Percentiles rank a stretch among this genome's conserved stretches.
These are phyloP conservation scores for Hystrix brachyura DNA, from an alignment of 2,113 vertebrate species.

Conservation along the genomic window DNA sequence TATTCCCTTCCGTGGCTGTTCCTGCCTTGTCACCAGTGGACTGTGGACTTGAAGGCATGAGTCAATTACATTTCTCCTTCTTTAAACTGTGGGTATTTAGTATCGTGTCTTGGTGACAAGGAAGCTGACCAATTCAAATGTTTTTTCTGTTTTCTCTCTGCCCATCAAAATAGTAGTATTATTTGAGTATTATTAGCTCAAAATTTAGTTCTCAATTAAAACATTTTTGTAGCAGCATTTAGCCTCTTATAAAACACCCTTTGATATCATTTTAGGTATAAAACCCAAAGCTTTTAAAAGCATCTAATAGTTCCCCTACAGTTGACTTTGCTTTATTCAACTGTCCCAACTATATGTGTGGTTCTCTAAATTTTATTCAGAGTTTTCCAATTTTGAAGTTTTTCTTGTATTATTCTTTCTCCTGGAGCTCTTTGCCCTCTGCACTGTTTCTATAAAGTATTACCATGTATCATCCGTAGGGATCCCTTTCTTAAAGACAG, in stretches of 20 bases:
- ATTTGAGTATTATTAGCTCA: background rate
- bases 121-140: background rate
- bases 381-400: background rate
- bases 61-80: background rate
- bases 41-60: background rate
- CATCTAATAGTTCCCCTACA: background rate
- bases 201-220: background rate
- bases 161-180: background rate
- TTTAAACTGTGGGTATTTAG: background rate
- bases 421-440: background rate
- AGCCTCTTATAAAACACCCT: background rate
- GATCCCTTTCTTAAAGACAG: background rate
- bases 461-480: background rate
- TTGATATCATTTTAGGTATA: background rate
- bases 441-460: background rate
- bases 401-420: background rate
- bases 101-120: background rate
- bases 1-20: background rate
- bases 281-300: background rate
- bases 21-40: background rate
- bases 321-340: background rate
- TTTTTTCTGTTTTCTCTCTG: background rate
- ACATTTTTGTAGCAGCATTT: background rate
- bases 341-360: background rate
- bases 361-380: background rate